Base-by-base conservation (phyloP, 1,140 invertebrate species). In the Xylocopa sonorina region DNA sequence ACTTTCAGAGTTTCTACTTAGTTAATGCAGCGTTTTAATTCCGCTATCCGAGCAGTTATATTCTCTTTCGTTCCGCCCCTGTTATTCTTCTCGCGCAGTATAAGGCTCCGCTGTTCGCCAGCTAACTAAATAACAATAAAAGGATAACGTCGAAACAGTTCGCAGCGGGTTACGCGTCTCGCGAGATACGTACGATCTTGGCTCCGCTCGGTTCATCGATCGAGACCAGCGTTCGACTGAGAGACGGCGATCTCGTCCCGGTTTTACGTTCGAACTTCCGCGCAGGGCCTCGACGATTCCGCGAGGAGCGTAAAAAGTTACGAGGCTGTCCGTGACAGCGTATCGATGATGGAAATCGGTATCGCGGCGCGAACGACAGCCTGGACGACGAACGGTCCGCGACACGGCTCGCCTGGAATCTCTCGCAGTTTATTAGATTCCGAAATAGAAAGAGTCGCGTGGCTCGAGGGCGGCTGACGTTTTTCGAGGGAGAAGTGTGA, bases 261-360 rank as follows among this genome's bases (percentile, higher is more conserved):
- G 7, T 21, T 76, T 34, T 43, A 32, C 29, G 21, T n/a, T 16
- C 27, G 9, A 32, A 29, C 4, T 41, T n/a, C 16, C 43, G 3
- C 9, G 2, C 27, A 29, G 5, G 29, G 1, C 29, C 9, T 10
- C 16, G 21, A 38, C 9, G 14, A 21, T 27, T 60, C 29, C 24
- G 7, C 32, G 29, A 62, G 6, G 43, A 18, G n/a, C 14, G 27
- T 29, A 29, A 51, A 76, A 60, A 38, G 64, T 77, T 68, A 68
- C 51, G 29, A 32, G 21, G 41, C 29, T 1, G 24, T 6, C 16
- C 7, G 3, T 18, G 34, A 27, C 38, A 4, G n/a, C 16, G n/a
- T 43, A 46, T 43, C 62, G 27, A 55, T 24, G 58, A 76, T 64
- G 51, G 18, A 67, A 67, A 76, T 76, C 62, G 24, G 62, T 9